Evolutionary conservation across 92 coral and sea anemone genomes (phyloP), one percentile per base, ranked within the genome.

Genomic region (Hydrozoanthus gracilis): DNA sequence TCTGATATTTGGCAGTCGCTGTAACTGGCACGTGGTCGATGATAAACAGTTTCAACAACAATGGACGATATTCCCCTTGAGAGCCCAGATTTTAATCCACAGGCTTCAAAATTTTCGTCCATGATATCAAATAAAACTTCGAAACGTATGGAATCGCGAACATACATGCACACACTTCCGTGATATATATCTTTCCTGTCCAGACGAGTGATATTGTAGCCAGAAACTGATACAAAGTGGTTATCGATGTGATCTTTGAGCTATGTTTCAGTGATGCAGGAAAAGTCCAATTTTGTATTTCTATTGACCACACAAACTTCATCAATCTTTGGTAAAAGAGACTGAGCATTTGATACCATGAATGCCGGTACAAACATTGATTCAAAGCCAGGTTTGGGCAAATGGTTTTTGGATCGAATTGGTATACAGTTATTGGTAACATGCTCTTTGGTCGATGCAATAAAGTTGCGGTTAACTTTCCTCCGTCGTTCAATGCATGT

Each of bases 261-360:
- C 9, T n/a, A 60, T 4, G 67, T 60, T 60, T 60, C 72, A n/a
- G 72, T 11, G 16, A 64, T 8, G 16, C 16, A 11, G 1, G 15
- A 0, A 64, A 68, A 35, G 73, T 68, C 12, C 47, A 14, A 47
- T 18, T 68, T 68, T 68, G 73, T 46, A 68, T 68, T 68, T 10
- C 45, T 6, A 20, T 18, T 71, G 76, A 50, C 4, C 8, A 71
- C 76, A 10, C 49, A 51, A 7, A 44, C 51, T 70, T 70, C 75
- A n/a, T 39, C 75, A 11, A 70, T 39, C 75, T 70, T 70, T 11
- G 51, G 75, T 44, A 51, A 39, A 44, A 70, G 75, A 39, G 75
- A 39, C 75, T 35, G 35, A 3, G 45, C 75, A 70, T 70, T 5
- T 70, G 50, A 70, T n/a, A n/a, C n/a, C n/a, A n/a, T n/a, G n/a